phyloP scores from a whole-genome alignment of 2,888 invertebrate species.

The Alviniconcha strummeri region DNA sequence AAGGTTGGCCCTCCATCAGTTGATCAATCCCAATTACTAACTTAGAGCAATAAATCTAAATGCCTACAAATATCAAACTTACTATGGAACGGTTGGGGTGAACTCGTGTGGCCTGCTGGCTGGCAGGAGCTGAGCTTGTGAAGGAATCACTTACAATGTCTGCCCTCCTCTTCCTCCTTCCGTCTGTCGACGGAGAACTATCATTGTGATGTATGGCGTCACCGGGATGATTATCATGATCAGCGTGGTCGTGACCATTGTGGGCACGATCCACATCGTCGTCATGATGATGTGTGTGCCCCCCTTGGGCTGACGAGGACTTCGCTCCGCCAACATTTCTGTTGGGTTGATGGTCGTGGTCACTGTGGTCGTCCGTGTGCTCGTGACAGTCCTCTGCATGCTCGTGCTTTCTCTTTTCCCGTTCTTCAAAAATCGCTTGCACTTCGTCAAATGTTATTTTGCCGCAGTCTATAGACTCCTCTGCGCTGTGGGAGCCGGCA shows the following conservation, averaged over 20 bases:
- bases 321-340: neutral
- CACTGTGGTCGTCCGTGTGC: neutral
- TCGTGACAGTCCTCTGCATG: neutral
- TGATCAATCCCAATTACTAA: too few relatives aligned
- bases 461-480: neutral
- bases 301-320: neutral
- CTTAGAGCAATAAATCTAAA: too few relatives aligned
- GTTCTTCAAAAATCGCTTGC: neutral
- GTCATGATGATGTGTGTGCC: neutral
- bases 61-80: too few relatives aligned
- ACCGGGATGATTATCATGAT: neutral
- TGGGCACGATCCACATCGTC: neutral
- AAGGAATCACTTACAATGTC: too few relatives aligned
- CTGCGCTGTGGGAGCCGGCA: neutral
- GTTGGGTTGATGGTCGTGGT: constrained; percentile 1
- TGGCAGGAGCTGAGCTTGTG: too few relatives aligned
- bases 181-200: too few relatives aligned
- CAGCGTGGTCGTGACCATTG: neutral
- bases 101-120: too few relatives aligned
- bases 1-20: too few relatives aligned
- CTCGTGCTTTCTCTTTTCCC: neutral
- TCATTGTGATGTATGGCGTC: neutral
- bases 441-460: constrained; percentile 19
- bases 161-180: too few relatives aligned
- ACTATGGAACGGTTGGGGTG: too few relatives aligned